Base-by-base conservation (phyloP, 2,888 invertebrate species). In the Amphipyra berbera region DNA sequence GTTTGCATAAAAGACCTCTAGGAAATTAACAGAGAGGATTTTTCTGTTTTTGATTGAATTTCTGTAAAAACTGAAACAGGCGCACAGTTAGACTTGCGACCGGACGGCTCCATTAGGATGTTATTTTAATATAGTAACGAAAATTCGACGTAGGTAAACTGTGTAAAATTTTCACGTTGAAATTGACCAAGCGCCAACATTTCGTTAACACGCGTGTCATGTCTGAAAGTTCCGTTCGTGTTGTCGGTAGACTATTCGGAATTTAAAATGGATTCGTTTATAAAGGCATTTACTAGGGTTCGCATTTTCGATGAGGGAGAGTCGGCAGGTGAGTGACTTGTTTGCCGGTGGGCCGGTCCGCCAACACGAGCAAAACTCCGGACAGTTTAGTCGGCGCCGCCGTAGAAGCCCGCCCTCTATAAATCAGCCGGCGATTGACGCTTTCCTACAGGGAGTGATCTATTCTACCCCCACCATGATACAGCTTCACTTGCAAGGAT, bases 361-460 rank as follows among this genome's bases (percentile, higher is more conserved):
- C 73, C 89, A 90, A 88, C 85, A 89, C 88, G 91, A 94, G 91
- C 90, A 92, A 93, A 93, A 93, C 88, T 87, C 86, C 81, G 87
- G 89, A 90, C 92, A 90, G 93, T 90, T 93, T 92, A 93, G 93
- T 86, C 90, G 90, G 88, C 88, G 88, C 87, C 86, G 86, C 84
- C 83, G 83, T 72, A 66, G 78, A 67, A 73, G 81, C 87, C 88
- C 89, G 86, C 89, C 90, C 92, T 87, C 93, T 88, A 94, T 95
- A 94, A 94, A 95, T 95, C 94, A 94, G 90, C 84, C 79, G 69
- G 87, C 91, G 93, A 95, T 94, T 95, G 94, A 95, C 93, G 92
- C 90, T 88, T 93, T 92, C 93, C 93, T 93, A 93, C 92, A 81
- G 93, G 93, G 94, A 94, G 94, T 94, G 94, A 94, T 95, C 94